Evolutionary conservation across 1,140 invertebrate genomes (phyloP).

Genomic region (Andrena cerasifolii): DNA sequence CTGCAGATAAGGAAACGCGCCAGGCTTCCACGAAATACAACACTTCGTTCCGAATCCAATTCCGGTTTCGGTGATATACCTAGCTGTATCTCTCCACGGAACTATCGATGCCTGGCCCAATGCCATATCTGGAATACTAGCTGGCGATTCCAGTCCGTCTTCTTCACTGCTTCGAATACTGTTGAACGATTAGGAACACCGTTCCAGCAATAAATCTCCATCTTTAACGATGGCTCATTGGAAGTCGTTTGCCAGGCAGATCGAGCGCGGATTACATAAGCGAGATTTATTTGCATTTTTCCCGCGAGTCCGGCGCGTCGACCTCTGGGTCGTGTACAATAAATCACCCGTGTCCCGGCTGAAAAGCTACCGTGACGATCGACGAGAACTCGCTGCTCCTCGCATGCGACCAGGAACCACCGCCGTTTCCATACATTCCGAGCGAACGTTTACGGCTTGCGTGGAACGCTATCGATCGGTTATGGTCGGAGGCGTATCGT

Average conservation of each 20-base stretch:
- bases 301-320: not conserved
- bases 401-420: constrained; percentile 10
- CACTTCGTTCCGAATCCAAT: no score
- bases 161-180: not conserved
- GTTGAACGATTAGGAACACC: not conserved
- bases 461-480: no score
- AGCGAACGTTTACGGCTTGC: not conserved
- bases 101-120: no score
- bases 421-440: not conserved
- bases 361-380: constrained; percentile 11
- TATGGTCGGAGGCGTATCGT: not conserved
- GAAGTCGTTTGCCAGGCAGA: not conserved
- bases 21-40: no score
- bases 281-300: constrained; percentile 1
- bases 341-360: constrained; percentile 7
- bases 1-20: no score
- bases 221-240: constrained; percentile 4
- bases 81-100: no score
- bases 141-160: no score
- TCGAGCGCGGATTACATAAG: not conserved
- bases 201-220: constrained; percentile 12
- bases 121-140: no score
- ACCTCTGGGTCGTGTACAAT: constrained; percentile 1
- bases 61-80: no score
- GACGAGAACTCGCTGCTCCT: not conserved